Base-by-base conservation (phyloP, 30 jellyfish, hydroid and myxozoan species). In the Hydractinia echinata region DNA sequence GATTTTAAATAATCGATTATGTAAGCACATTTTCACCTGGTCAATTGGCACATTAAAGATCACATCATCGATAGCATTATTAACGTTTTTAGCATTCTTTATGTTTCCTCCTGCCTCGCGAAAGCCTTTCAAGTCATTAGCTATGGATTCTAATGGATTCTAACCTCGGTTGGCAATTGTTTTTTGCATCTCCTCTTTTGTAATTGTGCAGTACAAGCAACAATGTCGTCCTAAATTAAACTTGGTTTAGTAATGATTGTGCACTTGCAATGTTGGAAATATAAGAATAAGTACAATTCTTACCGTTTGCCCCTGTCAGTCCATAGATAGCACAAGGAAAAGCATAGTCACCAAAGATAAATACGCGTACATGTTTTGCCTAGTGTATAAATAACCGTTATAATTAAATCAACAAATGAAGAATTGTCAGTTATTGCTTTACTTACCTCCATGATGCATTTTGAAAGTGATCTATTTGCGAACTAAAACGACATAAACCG, bases 271-370 rank as follows among this genome's bases (percentile, higher is more conserved):
- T 58, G 16, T 64, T 6, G 8, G n/a, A 13, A 44, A 64, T 64
- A 64, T 4, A 6, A 51, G 1, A n/a, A n/a, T 64, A 6, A 11
- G 15, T 58, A 13, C n/a, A 76, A 16, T n/a, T n/a, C 85, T 54
- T 16, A 77, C 85, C 82, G 20, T 55, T 77, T 10, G 82, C 85
- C 20, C 85, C 85, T 51, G 85, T 77, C 7, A 77, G 39, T 18
- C 85, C 82, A 77, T 77, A 77, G 4, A 61, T 21, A 53, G 55
- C 15, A 54, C 81, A 72, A 21, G 4, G 61, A 72, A 72, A 72
- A 19, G 55, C 85, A 66, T 77, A 55, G 3, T 77, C 85, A 9
- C 85, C 85, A 77, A 77, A 77, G 81, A 54, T n/a, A 54, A 77
- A 77, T 1, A 77, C 85, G 10, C 81, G 44, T 71, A 4, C 30